These are phyloP conservation scores for Epicauta chinensis DNA, from an alignment of 1,140 invertebrate genomes.

Conservation along the genomic window DNA sequence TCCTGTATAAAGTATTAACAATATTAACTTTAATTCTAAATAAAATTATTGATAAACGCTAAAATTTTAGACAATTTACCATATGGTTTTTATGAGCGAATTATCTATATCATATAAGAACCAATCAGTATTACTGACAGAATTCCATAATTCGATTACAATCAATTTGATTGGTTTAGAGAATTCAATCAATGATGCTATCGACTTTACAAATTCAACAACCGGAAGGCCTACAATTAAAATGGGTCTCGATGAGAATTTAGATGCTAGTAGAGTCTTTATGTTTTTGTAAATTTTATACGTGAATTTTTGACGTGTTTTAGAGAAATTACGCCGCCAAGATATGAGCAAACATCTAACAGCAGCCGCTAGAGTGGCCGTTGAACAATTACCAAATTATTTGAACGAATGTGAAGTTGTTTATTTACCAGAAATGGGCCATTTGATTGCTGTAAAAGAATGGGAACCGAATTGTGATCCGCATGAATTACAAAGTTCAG, in stretches of 20 bases:
- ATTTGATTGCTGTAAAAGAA: constrained; percentile 62
- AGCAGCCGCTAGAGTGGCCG: constrained; percentile 59
- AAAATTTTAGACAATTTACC: constrained; percentile 35
- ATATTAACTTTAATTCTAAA: constrained; percentile 8
- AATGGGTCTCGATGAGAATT: constrained; percentile 31
- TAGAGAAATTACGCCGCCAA: constrained; percentile 33
- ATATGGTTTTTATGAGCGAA: constrained; percentile 33
- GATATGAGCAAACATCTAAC: constrained; percentile 54
- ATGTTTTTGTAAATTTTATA: constrained; percentile 5
- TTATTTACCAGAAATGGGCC: constrained; percentile 77
- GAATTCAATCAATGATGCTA: constrained; percentile 29
- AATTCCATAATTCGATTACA: constrained; percentile 28
- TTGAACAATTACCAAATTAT: constrained; percentile 56
- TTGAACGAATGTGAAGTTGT: constrained; percentile 66
- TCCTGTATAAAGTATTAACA: constrained; percentile 51
- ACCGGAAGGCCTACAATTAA: constrained; percentile 29
- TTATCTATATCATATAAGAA: constrained; percentile 24
- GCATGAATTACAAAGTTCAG: constrained; percentile 51
- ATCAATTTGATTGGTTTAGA: constrained; percentile 30
- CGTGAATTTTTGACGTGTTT: not conserved
- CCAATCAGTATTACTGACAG: constrained; percentile 24
- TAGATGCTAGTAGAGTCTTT: constrained; percentile 40
- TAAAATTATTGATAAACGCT: too few species aligned
- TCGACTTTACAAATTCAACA: constrained; percentile 33
- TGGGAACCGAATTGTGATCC: constrained; percentile 50